Evolutionary conservation across 1,140 invertebrate species (phyloP), one percentile per base, ranked within the genome.

Genomic region (Saccostrea cuccullata): DNA sequence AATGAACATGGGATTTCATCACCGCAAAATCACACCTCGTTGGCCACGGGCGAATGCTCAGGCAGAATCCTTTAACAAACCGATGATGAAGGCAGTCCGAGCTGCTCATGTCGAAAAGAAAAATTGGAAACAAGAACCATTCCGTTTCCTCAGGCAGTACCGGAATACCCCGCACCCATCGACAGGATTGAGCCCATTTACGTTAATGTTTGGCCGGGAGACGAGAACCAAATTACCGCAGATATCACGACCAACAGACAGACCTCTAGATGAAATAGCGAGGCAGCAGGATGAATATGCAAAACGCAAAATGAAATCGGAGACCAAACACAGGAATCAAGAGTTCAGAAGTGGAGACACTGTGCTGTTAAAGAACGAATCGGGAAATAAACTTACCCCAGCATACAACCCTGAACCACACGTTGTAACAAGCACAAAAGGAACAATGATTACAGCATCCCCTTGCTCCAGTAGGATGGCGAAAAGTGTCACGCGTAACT

Each of bases 21-120:
- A 91, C 86, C 64, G 87, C 13, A 55, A 23, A 55, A 88, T 90
- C 13, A 91, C 91, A 36, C 91, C 90, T 3, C 56, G 88, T 73
- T 91, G 90, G 91, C 89, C 90, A n/a, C 70, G 88, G 58, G 89
- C 89, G 58, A 91, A 92, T 87, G 84, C 89, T 20, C 90, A 92
- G 85, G 87, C 89, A 30, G 91, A 91, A 86, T 23, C 67, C 20
- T 90, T 91, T 30, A 91, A 91, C 77, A 89, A 89, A 82, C 90
- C 87, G 20, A 64, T 91, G 12, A 90, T 91, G 85, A 91, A 91
- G 88, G 88, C 30, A 36, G 30, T 36, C 30, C 30, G 30, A 36
- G 30, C 30, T 36, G 30, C 30, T 36, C 30, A 36, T 40, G 83
- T 91, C 15, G 86, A 92, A 85, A 55, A 83, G 30, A 82, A 67